Evolutionary conservation across 2,113 vertebrate species (phyloP), one percentile per base, ranked within the genome.

Genomic region (Burhinus oedicnemus): DNA sequence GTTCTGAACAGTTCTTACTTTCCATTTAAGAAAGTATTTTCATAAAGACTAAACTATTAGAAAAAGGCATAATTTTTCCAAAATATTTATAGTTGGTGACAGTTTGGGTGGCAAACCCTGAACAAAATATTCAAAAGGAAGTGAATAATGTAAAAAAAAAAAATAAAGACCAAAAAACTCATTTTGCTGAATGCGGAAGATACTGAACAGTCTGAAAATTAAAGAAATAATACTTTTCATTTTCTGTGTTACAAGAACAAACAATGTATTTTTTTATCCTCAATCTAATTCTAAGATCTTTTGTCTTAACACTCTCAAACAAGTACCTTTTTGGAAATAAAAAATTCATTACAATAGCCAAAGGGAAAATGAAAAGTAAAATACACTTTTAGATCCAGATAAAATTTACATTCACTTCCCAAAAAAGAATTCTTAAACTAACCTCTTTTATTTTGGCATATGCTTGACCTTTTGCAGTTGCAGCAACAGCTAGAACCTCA

Each of bases 391-490:
- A 58, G 17, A 76, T 44, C 3, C 42, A 75, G 25, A 51, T 14
- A 83, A 36, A 69, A 45, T 22, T 54, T 62, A 81, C 8, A 23
- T 19, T 74, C 22, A 12, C 10, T 34, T 89, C 26, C 27, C 32
- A 34, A 40, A 79, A 57, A 42, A 65, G 0, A 79, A 38, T 69
- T 70, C 13, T 84, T 87, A 65, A 74, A 95, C 64, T 98, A 89
- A 99, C 99, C 99, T 99, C 98, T 93, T 98, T 99, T 96, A 99
- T 97, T 87, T 97, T 98, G 95, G 84, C 78, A 52, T 97, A 98
- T 1, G 98, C 96, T 69, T 89, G 93, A 16, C 98, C 98, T 34
- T 99, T 98, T 76, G 95, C 95, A 87, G 83, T 76, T 29, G 98
- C 97, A 38, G 98, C 97, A 78, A 98, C 94, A 85, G 97, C 75